A percentile compares a stretch with the other conserved stretches of the same genome.
phyloP scores from a whole-genome alignment of 2,888 invertebrate species.

The Linhomoeus sp. region DNA sequence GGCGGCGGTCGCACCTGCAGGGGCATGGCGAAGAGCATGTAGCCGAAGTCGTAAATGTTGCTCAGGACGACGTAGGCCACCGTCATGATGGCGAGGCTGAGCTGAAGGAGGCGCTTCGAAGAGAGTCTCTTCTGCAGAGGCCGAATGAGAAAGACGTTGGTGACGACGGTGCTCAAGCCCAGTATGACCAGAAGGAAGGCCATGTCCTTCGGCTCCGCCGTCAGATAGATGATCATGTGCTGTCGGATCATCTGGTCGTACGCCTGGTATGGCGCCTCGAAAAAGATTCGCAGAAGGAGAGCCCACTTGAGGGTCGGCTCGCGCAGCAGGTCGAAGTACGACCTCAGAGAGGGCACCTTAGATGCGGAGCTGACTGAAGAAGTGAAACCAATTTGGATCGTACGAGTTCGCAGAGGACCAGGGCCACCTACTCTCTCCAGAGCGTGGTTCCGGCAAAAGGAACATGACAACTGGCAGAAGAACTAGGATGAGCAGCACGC shows the following conservation, averaged over 20 bases:
- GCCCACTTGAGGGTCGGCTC: not conserved
- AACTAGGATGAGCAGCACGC: constrained; percentile 9
- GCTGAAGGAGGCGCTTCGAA: constrained; percentile 12
- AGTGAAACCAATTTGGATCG: too few relatives aligned
- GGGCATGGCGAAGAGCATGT: constrained; percentile 16
- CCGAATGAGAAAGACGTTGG: constrained; percentile 15
- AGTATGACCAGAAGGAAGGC: constrained; percentile 9
- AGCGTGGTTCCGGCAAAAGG: constrained; percentile 11
- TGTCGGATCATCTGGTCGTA: constrained; percentile 17
- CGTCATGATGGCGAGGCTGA: constrained; percentile 10
- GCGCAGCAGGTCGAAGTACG: constrained; percentile 10
- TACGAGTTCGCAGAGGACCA: too few relatives aligned
- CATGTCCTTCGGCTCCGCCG: constrained; percentile 14
- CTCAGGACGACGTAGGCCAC: constrained; percentile 12
- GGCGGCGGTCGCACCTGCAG: constrained; percentile 15
- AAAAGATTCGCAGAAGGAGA: not conserved
- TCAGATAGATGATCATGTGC: constrained; percentile 12
- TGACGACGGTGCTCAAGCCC: constrained; percentile 14
- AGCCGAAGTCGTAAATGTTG: constrained; percentile 8
- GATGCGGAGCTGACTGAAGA: too few relatives aligned
- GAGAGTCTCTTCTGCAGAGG: constrained; percentile 11
- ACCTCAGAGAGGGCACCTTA: constrained; percentile 3
- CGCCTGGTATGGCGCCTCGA: constrained; percentile 15
- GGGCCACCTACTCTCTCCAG: too few relatives aligned
- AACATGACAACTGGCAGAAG: constrained; percentile 13